phyloP scores from a whole-genome alignment of 2,113 vertebrate genomes.

The Tapirus terrestris region DNA sequence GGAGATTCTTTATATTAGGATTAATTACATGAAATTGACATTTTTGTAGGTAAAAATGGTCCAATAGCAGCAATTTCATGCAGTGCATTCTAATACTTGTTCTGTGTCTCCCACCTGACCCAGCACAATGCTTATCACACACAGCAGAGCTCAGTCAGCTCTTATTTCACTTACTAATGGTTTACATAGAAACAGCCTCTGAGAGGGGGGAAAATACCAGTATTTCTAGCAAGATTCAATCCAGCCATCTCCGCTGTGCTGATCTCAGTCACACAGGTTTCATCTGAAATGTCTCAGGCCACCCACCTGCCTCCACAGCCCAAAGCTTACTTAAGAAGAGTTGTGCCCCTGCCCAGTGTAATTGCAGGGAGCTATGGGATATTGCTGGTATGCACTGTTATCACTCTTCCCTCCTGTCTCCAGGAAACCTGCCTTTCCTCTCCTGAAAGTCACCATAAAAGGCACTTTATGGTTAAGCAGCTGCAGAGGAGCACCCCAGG shows the following conservation, averaged over 20 bases:
- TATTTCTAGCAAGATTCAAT: neutral
- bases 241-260: neutral
- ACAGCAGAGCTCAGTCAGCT: neutral
- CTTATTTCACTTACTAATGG: neutral
- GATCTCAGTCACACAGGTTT: neutral
- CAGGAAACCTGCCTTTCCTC: neutral
- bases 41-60: neutral
- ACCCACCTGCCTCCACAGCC: neutral
- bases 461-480: neutral
- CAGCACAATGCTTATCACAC: neutral
- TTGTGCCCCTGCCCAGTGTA: neutral
- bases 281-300: neutral
- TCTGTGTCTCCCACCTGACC: neutral
- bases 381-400: neutral
- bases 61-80: neutral
- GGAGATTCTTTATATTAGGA: neutral
- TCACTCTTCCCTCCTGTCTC: neutral
- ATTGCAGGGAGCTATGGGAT: neutral
- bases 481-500: neutral
- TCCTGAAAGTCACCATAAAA: neutral
- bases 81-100: neutral
- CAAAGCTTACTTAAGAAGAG: neutral
- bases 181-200: neutral
- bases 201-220: fast-evolving
- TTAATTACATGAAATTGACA: neutral